Evolutionary conservation across 2,113 vertebrate species (phyloP), one percentile per base, ranked within the genome.

Genomic region (Indicator maculatus): DNA sequence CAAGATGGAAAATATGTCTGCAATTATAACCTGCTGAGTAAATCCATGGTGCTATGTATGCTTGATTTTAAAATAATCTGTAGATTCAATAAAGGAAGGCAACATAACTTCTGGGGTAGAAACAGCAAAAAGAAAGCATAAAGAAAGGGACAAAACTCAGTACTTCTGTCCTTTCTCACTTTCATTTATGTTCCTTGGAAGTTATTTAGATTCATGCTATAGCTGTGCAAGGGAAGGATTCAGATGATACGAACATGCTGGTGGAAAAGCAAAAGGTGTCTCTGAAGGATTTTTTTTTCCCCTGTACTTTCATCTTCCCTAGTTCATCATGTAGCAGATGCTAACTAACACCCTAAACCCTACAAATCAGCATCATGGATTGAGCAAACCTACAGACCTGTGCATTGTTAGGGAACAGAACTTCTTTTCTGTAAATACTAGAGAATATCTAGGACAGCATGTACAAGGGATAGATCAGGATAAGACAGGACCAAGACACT

Each of bases 351-450:
- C 21, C 14, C 52, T 65, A 21, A 64, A 66, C 21, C 14, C 52
- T 65, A 21, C 2, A 11, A 12, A 16, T 74, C 33, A 60, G 26
- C 13, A 18, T 8, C 1, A 0, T 38, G 38, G 14, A 8, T 21
- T 63, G 15, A 33, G 7, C 59, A 76, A 83, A 18, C 14, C 8
- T 36, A 17, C 14, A 70, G 60, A 66, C 7, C 8, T 67, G 31
- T 77, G 52, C 13, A 4, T 56, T 71, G 4, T 15, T 31, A 91
- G 52, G 1, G 1, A 71, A 15, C 28, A 85, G 41, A 86, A 59
- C 23, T 77, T 83, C 18, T 24, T 66, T 89, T 47, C 61, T 67
- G 3, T 36, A 55, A 41, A 23, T 67, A 41, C 3, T 75, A 45
- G 19, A 56, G 64, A 41, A 27, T 83, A 59, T 16, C 15, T 52